phyloP scores from a whole-genome alignment of 37 sponge, comb jelly and placozoan species.

The Hormiphora californensis region DNA sequence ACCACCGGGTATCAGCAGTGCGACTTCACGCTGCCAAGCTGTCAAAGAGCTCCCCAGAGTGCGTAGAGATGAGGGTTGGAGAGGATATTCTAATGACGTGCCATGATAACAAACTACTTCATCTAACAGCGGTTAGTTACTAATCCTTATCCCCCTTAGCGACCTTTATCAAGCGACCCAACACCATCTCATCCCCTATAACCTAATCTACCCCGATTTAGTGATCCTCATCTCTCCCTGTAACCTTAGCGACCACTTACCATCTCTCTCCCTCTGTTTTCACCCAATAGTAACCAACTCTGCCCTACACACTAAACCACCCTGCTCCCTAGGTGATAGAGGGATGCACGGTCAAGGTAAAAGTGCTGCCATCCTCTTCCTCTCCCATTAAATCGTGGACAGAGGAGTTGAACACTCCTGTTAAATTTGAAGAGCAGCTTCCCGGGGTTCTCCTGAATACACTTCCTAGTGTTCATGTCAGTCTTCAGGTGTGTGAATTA shows the following conservation, averaged over 20 bases:
- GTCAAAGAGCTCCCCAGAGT: background rate
- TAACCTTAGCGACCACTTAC: no score
- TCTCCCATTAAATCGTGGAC: conserved; percentile 45
- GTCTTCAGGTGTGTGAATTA: conserved; percentile 39
- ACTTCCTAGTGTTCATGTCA: conserved; percentile 23
- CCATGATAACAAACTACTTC: conserved; percentile 15
- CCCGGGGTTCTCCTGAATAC: conserved; percentile 36
- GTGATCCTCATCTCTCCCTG: no score
- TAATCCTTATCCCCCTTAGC: no score
- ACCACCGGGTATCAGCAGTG: conserved; percentile 34
- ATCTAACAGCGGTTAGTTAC: background rate
- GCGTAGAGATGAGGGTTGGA: conserved; percentile 1
- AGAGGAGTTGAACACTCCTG: conserved; percentile 48
- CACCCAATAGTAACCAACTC: no score
- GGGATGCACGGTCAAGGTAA: conserved; percentile 17
- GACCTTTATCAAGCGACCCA: no score
- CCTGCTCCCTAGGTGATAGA: conserved; percentile 23
- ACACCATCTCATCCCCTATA: no score
- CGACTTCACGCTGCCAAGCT: conserved; percentile 22
- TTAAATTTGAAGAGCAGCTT: conserved; percentile 8
- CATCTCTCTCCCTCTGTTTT: no score
- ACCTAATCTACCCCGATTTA: no score
- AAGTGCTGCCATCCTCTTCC: conserved; percentile 19
- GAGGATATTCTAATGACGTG: background rate
- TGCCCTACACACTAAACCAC: no score